A percentile compares a stretch with the other conserved stretches of the same genome.
Evolutionary conservation across 35 echinoderm and acorn worm species (phyloP).

Genomic region (Ptychodera flava): DNA sequence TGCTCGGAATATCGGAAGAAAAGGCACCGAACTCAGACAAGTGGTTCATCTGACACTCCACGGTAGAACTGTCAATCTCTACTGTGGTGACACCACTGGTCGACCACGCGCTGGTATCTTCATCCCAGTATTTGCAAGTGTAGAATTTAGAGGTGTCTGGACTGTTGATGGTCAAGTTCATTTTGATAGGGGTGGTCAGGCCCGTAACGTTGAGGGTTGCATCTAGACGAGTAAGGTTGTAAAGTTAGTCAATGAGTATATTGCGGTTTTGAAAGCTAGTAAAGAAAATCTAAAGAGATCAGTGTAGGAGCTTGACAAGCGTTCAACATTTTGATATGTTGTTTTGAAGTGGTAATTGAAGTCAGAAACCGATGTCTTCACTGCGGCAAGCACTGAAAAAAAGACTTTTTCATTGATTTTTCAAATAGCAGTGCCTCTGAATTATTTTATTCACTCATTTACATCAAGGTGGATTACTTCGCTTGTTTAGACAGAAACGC

Average conservation of each 20-base stretch:
- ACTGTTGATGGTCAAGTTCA: slow-evolving; percentile 46
- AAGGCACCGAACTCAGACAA: slow-evolving; percentile 48
- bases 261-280: neutral
- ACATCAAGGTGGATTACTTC: too few species aligned
- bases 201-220: slow-evolving; percentile 43
- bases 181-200: slow-evolving; percentile 25
- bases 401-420: too few species aligned
- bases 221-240: slow-evolving; percentile 25
- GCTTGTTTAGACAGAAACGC: too few species aligned
- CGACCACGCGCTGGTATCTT: slow-evolving; percentile 30
- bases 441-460: too few species aligned
- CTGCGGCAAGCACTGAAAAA: too few species aligned
- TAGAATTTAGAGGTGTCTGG: slow-evolving; percentile 37
- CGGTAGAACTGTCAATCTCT: neutral
- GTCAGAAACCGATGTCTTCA: neutral
- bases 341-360: neutral
- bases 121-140: slow-evolving; percentile 65
- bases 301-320: neutral
- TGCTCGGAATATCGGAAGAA: slow-evolving; percentile 5
- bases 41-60: slow-evolving; percentile 48
- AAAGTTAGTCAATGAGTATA: neutral
- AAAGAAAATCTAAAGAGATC: neutral
- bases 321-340: neutral
- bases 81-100: slow-evolving; percentile 39
- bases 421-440: too few species aligned